phyloP scores from a whole-genome alignment of 2,797 vertebrate species.

The Atherinosoma microstoma region DNA sequence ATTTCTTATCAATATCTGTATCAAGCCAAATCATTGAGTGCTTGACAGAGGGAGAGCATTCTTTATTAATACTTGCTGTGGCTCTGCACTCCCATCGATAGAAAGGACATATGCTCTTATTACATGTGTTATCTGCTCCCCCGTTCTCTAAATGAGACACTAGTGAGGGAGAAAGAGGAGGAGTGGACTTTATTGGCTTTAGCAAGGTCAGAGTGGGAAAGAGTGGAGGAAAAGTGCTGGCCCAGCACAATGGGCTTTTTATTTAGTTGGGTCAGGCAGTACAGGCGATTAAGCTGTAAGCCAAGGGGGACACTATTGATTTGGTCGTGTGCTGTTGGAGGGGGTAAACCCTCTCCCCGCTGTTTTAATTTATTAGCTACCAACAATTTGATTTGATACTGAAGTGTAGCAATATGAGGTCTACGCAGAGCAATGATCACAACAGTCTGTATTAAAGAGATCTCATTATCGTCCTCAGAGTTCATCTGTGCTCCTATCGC shows the following conservation, averaged over 20 bases:
- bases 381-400: conserved; percentile 62
- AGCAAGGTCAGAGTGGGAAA: conserved; percentile 71
- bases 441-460: conserved; percentile 23
- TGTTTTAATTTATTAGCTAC: conserved; percentile 75
- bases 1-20: conserved; percentile 70
- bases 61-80: conserved; percentile 66
- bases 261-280: conserved; percentile 79
- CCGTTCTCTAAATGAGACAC: conserved; percentile 57
- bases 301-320: conserved; percentile 76
- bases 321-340: conserved; percentile 46
- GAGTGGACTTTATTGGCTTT: conserved; percentile 68
- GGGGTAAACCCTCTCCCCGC: conserved; percentile 38
- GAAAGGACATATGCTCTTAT: conserved; percentile 61
- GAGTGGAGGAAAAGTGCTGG: conserved; percentile 64
- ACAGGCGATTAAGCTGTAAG: conserved; percentile 78
- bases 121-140: conserved; percentile 68
- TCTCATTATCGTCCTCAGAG: conserved; percentile 47
- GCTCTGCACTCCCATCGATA: conserved; percentile 55
- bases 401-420: conserved; percentile 40
- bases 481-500: conserved; percentile 31
- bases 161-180: conserved; percentile 9
- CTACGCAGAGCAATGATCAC: conserved; percentile 37
- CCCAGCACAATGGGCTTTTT: conserved; percentile 69
- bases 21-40: conserved; percentile 58
- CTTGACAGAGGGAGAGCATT: conserved; percentile 4